A percentile compares a stretch with the other conserved stretches of the same genome.
Conservation (phyloP, 1,140 invertebrate species). For the Trachelipus rathkii region DNA sequence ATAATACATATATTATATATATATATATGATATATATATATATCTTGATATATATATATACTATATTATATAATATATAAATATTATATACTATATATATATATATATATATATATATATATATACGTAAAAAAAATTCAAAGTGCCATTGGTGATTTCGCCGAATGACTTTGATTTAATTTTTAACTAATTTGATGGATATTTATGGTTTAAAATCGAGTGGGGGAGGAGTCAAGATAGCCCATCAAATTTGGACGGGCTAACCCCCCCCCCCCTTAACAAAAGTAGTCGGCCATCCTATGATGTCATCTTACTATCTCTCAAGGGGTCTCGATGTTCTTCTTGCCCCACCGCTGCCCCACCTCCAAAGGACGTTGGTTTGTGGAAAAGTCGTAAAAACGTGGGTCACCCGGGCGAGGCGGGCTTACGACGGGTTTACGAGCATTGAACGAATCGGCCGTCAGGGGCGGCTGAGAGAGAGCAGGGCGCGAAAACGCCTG, state of each 20-base stretch:
- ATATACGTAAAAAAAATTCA: not conserved
- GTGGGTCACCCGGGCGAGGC: not conserved
- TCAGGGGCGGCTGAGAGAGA: not conserved
- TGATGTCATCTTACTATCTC: not conserved
- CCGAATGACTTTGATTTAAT: too few relatives aligned
- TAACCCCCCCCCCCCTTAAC: too few relatives aligned
- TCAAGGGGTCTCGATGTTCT: not conserved
- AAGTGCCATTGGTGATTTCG: not conserved
- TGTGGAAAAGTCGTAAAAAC: not conserved
- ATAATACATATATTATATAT: too few relatives aligned
- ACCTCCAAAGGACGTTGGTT: slow-evolving; percentile 1
- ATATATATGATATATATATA: too few relatives aligned
- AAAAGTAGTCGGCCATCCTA: not conserved
- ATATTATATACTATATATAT: not conserved
- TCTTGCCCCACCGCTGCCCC: not conserved
- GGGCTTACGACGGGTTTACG: slow-evolving; percentile 1
- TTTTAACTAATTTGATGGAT: too few relatives aligned
- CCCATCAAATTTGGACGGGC: too few relatives aligned
- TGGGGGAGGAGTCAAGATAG: too few relatives aligned
- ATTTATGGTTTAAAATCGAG: too few relatives aligned
- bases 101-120: slow-evolving; percentile 7
- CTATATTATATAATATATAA: too few relatives aligned
- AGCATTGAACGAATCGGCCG: not conserved
- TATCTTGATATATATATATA: too few relatives aligned
- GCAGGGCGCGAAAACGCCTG: not conserved